phyloP scores from a whole-genome alignment of 2,113 vertebrate species.

The Electrona antarctica region DNA sequence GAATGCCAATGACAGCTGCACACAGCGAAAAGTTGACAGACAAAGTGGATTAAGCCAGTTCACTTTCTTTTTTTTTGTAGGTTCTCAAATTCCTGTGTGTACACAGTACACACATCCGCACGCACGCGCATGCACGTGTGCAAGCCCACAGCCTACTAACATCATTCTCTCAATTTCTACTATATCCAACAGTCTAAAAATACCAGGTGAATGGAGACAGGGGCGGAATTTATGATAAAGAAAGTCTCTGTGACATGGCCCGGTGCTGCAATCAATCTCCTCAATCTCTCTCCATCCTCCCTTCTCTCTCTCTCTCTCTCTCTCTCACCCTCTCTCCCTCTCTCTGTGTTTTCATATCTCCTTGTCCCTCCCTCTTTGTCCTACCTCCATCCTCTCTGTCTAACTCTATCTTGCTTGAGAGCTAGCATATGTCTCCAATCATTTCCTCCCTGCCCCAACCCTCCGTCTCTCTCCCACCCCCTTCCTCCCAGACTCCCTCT shows the following conservation, averaged over 20 bases:
- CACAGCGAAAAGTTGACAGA: too few relatives aligned
- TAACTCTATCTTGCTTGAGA: conserved; percentile 87
- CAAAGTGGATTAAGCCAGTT: too few relatives aligned
- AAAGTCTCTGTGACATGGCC: conserved; percentile 87
- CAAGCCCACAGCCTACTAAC: conserved; percentile 75
- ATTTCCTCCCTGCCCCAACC: conserved; percentile 83
- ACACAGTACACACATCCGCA: conserved; percentile 77
- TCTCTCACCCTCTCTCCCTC: conserved; percentile 23
- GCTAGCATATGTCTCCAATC: conserved; percentile 99
- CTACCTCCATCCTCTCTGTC: conserved; percentile 92
- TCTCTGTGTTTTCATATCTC: conserved; percentile 70
- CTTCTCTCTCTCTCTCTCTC: conserved; percentile 33
- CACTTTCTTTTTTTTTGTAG: too few relatives aligned
- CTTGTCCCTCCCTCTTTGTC: conserved; percentile 86
- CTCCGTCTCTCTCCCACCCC: conserved; percentile 32
- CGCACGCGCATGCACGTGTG: too few relatives aligned
- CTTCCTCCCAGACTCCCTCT: conserved; percentile 65
- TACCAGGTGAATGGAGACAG: conserved; percentile 86
- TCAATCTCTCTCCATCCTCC: conserved; percentile 70
- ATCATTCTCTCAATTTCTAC: conserved; percentile 78
- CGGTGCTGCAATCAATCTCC: conserved; percentile 91
- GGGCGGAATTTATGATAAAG: conserved; percentile 90
- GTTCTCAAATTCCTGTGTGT: conserved; percentile 50
- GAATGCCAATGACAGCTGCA: too few relatives aligned
- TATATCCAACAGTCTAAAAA: conserved; percentile 90